Percentiles rank a stretch among this genome's conserved stretches.
These are phyloP conservation scores for Chelonoidis abingdonii DNA, from an alignment of 2,113 vertebrate genomes.

Conservation along the genomic window DNA sequence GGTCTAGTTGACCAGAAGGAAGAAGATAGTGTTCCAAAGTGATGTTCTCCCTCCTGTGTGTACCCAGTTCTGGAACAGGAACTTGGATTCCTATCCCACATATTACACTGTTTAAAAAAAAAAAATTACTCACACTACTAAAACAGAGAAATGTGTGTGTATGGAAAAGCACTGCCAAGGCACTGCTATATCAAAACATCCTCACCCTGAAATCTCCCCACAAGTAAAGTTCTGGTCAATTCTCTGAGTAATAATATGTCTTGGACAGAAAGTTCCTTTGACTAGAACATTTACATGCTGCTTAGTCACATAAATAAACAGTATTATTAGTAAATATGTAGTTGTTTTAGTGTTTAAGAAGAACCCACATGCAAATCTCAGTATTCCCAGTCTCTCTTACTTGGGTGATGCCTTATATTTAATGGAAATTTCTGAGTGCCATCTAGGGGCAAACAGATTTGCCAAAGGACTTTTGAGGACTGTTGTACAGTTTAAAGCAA, in stretches of 20 bases:
- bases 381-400: rapidly evolving
- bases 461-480: neutral
- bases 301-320: neutral
- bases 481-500: no score
- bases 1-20: neutral
- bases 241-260: neutral
- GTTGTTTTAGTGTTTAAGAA: neutral
- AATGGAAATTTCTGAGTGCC: neutral
- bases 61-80: neutral
- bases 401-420: neutral
- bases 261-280: neutral
- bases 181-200: neutral
- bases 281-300: neutral
- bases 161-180: neutral
- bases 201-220: neutral
- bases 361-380: neutral
- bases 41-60: neutral
- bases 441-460: neutral
- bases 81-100: neutral
- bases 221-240: neutral
- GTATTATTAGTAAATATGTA: rapidly evolving
- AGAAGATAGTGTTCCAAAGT: neutral
- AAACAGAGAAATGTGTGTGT: neutral
- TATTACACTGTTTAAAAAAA: neutral
- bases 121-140: neutral